Conservation (phyloP, 1,140 invertebrate species). For the Anastrepha ludens region DNA sequence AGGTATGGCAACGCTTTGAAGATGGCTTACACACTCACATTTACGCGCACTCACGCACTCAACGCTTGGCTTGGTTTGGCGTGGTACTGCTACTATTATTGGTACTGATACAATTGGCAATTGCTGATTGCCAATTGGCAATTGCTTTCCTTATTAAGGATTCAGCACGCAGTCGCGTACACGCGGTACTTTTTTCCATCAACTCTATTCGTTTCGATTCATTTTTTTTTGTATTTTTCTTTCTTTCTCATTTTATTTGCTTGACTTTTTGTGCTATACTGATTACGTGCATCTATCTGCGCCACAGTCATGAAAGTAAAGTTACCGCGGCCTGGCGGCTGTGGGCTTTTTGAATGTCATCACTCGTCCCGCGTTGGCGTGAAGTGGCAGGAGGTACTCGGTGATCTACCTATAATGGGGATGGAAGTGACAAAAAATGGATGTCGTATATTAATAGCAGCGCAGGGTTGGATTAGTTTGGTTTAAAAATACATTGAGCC, state of each 20-base stretch:
- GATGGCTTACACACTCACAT: not conserved
- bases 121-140: conserved; percentile 42
- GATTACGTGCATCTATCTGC: conserved; percentile 37
- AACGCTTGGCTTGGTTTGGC: not conserved
- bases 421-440: not conserved
- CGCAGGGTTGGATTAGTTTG: conserved; percentile 23
- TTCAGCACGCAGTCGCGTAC: conserved; percentile 50
- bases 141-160: conserved; percentile 51
- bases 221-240: not conserved
- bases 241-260: not conserved
- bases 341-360: conserved; percentile 9
- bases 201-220: not conserved
- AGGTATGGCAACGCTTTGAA: conserved; percentile 47
- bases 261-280: conserved; percentile 39
- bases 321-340: conserved; percentile 42
- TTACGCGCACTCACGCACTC: not conserved
- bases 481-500: not conserved
- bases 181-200: conserved; percentile 26
- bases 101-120: conserved; percentile 37
- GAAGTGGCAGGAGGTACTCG: not conserved
- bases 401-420: conserved; percentile 3
- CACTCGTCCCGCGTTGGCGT: not conserved
- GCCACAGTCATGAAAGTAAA: conserved; percentile 24
- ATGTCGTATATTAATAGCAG: not conserved
- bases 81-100: not conserved